Evolutionary conservation across 2,113 vertebrate species (phyloP).

Genomic region (Scalopus aquaticus): DNA sequence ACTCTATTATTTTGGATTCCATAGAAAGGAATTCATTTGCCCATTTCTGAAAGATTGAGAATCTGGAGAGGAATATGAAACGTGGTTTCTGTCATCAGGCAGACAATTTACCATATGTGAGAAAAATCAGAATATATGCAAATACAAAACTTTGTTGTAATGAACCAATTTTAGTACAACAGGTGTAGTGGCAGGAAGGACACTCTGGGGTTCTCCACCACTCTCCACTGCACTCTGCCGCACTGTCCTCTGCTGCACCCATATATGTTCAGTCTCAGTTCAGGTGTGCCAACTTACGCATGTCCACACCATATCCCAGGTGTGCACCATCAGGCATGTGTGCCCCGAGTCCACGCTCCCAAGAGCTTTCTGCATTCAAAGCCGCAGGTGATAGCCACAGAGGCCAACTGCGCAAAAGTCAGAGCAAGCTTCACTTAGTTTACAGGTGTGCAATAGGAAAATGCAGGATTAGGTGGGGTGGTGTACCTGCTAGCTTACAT

Average conservation of each 20-base stretch:
- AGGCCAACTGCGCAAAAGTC: too few relatives aligned
- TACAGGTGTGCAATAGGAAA: not conserved
- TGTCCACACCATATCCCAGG: too few relatives aligned
- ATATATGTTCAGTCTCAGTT: not conserved
- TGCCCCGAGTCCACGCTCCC: too few relatives aligned
- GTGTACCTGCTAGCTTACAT: not conserved
- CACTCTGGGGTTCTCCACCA: too few relatives aligned
- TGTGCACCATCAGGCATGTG: too few relatives aligned
- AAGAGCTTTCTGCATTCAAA: too few relatives aligned
- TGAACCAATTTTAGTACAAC: not conserved
- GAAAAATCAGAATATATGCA: not conserved
- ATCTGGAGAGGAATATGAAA: not conserved
- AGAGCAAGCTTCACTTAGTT: too few relatives aligned
- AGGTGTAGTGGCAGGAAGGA: not conserved
- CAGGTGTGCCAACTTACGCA: too few relatives aligned
- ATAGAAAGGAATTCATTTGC: slow-evolving; percentile 8
- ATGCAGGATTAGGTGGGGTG: not conserved
- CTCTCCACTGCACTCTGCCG: too few relatives aligned
- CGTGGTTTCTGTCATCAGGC: not conserved
- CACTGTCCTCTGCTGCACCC: too few relatives aligned
- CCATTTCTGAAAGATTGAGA: not conserved
- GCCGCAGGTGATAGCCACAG: too few relatives aligned
- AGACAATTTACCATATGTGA: not conserved
- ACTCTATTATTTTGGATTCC: not conserved
- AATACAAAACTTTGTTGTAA: not conserved